phyloP scores from a whole-genome alignment of 2,797 vertebrate species.

The Pantherophis vulpinus region DNA sequence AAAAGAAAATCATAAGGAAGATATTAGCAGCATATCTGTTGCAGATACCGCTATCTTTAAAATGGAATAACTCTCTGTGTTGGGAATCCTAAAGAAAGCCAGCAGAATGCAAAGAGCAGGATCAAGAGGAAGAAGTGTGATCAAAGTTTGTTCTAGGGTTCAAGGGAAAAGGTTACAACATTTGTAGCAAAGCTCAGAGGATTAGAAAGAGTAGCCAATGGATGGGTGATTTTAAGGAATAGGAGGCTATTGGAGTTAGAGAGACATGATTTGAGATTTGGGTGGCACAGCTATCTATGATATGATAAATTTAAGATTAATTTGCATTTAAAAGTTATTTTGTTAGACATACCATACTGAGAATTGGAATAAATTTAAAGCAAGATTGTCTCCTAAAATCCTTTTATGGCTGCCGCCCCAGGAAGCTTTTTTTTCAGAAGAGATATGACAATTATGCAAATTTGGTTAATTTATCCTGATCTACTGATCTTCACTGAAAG shows the following conservation, averaged over 20 bases:
- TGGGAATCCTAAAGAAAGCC: background rate
- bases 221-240: no score
- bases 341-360: background rate
- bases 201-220: no score
- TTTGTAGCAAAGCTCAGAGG: no score
- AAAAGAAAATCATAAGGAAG: background rate
- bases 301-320: no score
- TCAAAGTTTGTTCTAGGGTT: no score
- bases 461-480: background rate
- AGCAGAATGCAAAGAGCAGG: no score
- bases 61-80: background rate
- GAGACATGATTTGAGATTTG: no score
- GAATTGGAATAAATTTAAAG: background rate
- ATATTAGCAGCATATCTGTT: background rate
- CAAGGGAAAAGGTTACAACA: no score
- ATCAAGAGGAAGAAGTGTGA: no score
- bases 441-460: background rate
- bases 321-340: no score
- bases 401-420: background rate
- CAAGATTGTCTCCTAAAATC: background rate
- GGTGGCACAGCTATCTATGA: no score
- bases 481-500: background rate
- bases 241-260: no score
- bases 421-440: background rate
- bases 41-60: background rate